A percentile compares a stretch with the other conserved stretches of the same genome.
Evolutionary conservation across 2,113 vertebrate species (phyloP).

Genomic region (Eretmochelys imbricata): DNA sequence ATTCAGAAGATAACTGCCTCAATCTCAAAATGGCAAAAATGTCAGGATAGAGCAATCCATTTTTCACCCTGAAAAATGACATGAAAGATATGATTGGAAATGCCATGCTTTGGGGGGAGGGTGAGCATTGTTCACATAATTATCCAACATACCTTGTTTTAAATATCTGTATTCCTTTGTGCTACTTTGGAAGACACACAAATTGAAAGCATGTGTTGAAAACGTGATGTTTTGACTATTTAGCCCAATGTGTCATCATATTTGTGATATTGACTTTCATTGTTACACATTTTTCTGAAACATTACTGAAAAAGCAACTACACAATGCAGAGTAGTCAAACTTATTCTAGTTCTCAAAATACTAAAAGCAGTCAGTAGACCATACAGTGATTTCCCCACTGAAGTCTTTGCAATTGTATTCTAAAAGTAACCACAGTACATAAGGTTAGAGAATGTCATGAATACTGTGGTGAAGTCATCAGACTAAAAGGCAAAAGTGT

Average conservation of each 20-base stretch:
- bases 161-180: neutral
- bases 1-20: neutral
- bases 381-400: neutral
- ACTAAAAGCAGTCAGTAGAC: neutral
- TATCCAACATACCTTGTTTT: neutral
- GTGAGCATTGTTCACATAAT: neutral
- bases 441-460: neutral
- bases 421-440: neutral
- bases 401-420: neutral
- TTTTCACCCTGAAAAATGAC: neutral
- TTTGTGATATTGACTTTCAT: neutral
- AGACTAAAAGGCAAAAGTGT: neutral
- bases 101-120: neutral
- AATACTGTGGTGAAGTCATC: neutral
- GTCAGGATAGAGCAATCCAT: neutral
- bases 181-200: neutral
- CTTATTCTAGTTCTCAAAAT: neutral
- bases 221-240: neutral
- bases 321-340: neutral
- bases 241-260: neutral
- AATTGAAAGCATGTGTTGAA: neutral
- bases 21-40: neutral
- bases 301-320: neutral
- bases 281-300: neutral
- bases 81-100: slow-evolving; percentile 3